Percentiles rank a stretch among this genome's conserved stretches.
phyloP scores from a whole-genome alignment of 2,113 vertebrate genomes.

The Malurus cyaneus region DNA sequence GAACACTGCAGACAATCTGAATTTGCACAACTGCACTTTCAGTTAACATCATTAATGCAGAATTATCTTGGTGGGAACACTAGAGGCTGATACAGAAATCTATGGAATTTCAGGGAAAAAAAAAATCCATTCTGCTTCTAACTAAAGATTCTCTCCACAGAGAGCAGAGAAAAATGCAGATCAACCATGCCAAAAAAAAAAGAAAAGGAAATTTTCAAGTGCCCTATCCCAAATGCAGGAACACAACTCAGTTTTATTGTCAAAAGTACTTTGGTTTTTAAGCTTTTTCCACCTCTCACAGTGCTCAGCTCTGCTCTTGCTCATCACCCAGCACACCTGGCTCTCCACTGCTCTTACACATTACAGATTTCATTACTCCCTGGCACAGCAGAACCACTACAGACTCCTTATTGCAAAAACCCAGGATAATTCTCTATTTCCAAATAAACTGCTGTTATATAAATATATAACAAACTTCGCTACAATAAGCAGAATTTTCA shows the following conservation, averaged over 20 bases:
- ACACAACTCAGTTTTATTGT: neutral
- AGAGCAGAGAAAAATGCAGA: neutral
- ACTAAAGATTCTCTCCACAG: neutral
- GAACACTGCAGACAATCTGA: neutral
- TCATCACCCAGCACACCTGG: neutral
- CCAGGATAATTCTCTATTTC: neutral
- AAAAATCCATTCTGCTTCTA: neutral
- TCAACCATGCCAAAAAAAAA: neutral
- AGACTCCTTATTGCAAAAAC: neutral
- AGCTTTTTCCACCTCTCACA: neutral
- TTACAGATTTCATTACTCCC: neutral
- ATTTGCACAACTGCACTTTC: neutral
- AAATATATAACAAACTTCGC: neutral
- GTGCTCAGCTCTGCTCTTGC: neutral
- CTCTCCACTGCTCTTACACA: neutral
- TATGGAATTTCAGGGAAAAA: neutral
- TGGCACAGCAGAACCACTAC: neutral
- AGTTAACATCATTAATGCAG: conserved; percentile 31
- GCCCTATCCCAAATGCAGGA: neutral
- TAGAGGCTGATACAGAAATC: neutral
- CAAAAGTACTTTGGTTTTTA: neutral
- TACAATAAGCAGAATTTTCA: neutral
- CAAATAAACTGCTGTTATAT: neutral
- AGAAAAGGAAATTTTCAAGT: neutral
- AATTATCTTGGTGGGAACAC: neutral